Base-by-base conservation (phyloP, 1,140 invertebrate genomes). In the Araneus ventricosus region DNA sequence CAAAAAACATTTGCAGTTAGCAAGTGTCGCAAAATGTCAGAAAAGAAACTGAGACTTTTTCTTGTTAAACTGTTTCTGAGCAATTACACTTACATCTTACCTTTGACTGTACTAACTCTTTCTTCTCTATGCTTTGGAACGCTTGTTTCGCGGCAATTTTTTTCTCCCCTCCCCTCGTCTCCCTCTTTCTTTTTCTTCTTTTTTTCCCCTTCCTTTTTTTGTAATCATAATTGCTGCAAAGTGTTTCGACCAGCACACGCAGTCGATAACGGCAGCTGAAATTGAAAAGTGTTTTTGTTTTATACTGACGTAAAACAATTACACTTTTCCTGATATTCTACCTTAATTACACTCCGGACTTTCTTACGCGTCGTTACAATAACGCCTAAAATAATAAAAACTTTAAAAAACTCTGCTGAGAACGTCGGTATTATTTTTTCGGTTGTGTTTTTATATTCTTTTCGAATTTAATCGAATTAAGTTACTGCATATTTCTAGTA, bases 251-350 rank as follows among this genome's bases (percentile, higher is more conserved):
- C 34, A 86, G 27, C 57, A 86, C 45, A 61, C n/a, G 34, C 10
- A 52, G 84, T 86, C 84, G 84, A 86, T 86, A 61, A 86, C 80
- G 57, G 30, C 84, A 34, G 84, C 84, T 34, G 57, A 59, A 86
- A 61, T 59, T 84, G 57, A 86, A 86, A 57, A 52, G 2, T 86
- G 37, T 61, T 61, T 61, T 86, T 86, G 27, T n/a, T 37, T 61
- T 27, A 80, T 41, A 45, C 39, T 52, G 80, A n/a, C 41, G 30
- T 52, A 86, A 59, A 86, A 86, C 84, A 61, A 61, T 86, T 86
- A 61, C 20, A 30, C 8, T 52, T 14, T 22, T 14, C n/a, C 34
- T 59, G 84, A 86, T 86, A 86, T 61, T 61, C 52, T 22, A 37
- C 84, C 84, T 61, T 86, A 61, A 61, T 86, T 86, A 61, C 84